Percentiles rank a stretch among this genome's conserved stretches.
These are phyloP conservation scores for Drosophila melanica DNA, from an alignment of 1,140 invertebrate genomes.

Conservation along the genomic window DNA sequence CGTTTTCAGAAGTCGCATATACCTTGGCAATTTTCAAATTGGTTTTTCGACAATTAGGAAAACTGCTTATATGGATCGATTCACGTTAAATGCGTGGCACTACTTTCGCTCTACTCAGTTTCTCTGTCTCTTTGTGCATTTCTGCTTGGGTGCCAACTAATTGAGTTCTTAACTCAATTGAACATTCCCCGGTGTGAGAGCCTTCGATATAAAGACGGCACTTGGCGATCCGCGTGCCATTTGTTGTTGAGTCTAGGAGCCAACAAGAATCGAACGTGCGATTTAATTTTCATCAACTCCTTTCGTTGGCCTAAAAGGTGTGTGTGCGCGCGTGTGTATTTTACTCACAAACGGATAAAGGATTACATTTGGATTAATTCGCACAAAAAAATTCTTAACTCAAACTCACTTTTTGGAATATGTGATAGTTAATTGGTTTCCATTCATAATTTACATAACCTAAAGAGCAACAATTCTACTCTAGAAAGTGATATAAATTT, in stretches of 20 bases:
- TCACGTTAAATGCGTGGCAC: constrained; percentile 50
- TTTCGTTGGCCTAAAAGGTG: constrained; percentile 78
- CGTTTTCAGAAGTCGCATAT: constrained; percentile 29
- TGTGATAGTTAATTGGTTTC: background rate
- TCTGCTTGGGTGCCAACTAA: constrained; percentile 44
- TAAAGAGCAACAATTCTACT: too few relatives aligned
- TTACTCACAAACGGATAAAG: constrained; percentile 30
- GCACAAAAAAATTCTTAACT: too few relatives aligned
- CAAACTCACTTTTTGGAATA: constrained; percentile 1
- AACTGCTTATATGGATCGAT: constrained; percentile 81
- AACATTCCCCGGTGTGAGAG: constrained; percentile 45
- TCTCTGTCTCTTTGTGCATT: constrained; percentile 30
- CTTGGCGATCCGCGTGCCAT: constrained; percentile 67
- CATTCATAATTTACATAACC: background rate
- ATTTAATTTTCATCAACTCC: constrained; percentile 66
- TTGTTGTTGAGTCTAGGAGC: constrained; percentile 83
- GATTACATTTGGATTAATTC: constrained; percentile 22
- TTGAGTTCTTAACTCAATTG: constrained; percentile 45
- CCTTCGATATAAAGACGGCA: constrained; percentile 72
- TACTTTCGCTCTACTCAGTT: constrained; percentile 34
- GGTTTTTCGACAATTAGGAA: constrained; percentile 42
- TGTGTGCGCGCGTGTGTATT: constrained; percentile 30
- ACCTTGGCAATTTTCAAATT: constrained; percentile 10
- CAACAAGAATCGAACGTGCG: constrained; percentile 78
- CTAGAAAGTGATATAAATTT: too few relatives aligned